These are phyloP conservation scores for Platypus cylindrus DNA, from an alignment of 2,888 invertebrate genomes.

Conservation along the genomic window DNA sequence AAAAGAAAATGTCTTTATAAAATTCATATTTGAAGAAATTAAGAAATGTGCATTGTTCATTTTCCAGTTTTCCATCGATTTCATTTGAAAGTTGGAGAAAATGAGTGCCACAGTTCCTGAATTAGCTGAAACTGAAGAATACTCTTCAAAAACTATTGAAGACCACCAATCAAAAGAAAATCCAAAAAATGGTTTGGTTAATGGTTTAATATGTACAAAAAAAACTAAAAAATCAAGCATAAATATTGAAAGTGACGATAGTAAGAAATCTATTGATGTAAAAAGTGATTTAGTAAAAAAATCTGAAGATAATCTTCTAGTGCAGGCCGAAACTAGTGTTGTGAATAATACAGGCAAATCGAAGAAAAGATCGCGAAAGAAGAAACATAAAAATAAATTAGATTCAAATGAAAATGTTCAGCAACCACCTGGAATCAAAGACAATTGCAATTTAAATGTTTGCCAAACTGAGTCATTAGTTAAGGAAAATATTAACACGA, in stretches of 20 bases:
- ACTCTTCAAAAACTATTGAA: conserved; percentile 20
- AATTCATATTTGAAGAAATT: no score
- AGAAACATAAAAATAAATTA: conserved; percentile 19
- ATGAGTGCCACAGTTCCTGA: conserved; percentile 22
- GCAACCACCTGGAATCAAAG: conserved; percentile 8
- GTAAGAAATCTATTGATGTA: conserved; percentile 5
- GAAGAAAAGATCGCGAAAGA: conserved; percentile 18
- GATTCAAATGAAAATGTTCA: conserved; percentile 24
- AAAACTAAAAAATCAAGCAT: conserved; percentile 13
- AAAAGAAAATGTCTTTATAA: no score
- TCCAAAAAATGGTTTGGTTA: conserved; percentile 21
- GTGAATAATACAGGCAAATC: conserved; percentile 21
- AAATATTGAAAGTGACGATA: conserved; percentile 18
- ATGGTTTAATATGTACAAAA: conserved; percentile 18
- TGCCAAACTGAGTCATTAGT: conserved; percentile 17
- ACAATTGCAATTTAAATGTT: conserved; percentile 7
- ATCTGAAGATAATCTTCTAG: conserved; percentile 12
- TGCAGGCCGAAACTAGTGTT: conserved; percentile 17
- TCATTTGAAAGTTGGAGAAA: conserved; percentile 11
- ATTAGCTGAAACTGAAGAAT: conserved; percentile 22
- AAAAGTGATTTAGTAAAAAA: conserved; percentile 5
- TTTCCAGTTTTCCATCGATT: conserved; percentile 4
- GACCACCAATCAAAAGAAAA: conserved; percentile 15
- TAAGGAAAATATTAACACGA: conserved; percentile 13
- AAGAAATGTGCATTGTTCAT: conserved; percentile 9